These are phyloP conservation scores for Cryptus viduatorius DNA, from an alignment of 2,888 invertebrate genomes.

Conservation along the genomic window DNA sequence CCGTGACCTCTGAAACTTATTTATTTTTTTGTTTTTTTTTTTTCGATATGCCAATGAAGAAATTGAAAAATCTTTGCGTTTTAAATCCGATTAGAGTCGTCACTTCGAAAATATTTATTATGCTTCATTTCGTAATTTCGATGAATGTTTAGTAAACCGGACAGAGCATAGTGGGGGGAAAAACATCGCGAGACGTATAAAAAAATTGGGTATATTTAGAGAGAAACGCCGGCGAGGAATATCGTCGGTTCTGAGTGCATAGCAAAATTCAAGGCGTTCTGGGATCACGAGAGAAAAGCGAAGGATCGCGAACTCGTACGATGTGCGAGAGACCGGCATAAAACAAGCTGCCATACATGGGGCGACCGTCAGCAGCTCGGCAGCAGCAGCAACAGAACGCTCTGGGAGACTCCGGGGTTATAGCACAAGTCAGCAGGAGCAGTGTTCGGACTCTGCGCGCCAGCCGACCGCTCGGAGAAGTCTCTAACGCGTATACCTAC, in stretches of 20 bases:
- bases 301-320: constrained; percentile 7
- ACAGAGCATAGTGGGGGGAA: neutral
- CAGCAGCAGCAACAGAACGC: constrained; percentile 67
- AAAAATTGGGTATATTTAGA: neutral
- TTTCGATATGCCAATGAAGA: too few relatives aligned
- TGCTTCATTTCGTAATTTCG: too few relatives aligned
- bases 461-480: constrained; percentile 46
- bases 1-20: too few relatives aligned
- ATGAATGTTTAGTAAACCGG: too few relatives aligned
- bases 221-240: neutral
- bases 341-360: constrained; percentile 85
- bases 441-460: constrained; percentile 67
- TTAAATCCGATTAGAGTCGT: too few relatives aligned
- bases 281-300: constrained; percentile 25
- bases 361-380: constrained; percentile 82
- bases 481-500: constrained; percentile 19
- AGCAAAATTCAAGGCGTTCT: constrained; percentile 14
- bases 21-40: too few relatives aligned
- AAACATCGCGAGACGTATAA: neutral
- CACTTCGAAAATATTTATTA: too few relatives aligned
- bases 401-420: constrained; percentile 77
- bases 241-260: constrained; percentile 2
- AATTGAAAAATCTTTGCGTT: too few relatives aligned
- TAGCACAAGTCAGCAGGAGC: constrained; percentile 79
- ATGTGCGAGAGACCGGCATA: constrained; percentile 76